Evolutionary conservation across 2,888 invertebrate species (phyloP), one percentile per base, ranked within the genome.

Genomic region (Apeira syringaria): DNA sequence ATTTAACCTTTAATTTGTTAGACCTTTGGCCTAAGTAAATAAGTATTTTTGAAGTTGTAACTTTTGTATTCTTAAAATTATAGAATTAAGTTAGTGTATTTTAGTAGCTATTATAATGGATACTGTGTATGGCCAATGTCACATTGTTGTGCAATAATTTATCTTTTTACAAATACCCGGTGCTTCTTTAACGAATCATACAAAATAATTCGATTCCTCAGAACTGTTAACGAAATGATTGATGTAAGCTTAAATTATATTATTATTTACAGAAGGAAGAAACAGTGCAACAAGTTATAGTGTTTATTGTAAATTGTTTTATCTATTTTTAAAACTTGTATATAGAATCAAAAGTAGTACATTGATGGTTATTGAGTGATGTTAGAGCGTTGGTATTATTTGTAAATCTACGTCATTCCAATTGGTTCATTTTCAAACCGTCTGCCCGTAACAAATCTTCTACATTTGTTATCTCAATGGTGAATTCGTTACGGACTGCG

Each of bases 1-100:
- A 76, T 71, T 69, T 68, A 64, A 64, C 60, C 65, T 62, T 68
- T 63, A 72, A 61, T 57, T 56, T 63, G 54, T 72, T 64, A 71
- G 68, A 70, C 68, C 68, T 76, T 83, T 85, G 87, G 87, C 87
- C 87, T 88, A 87, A 84, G 75, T 78, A 74, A 77, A 74, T 70
- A 73, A 77, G 76, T 79, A 78, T 79, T 80, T 46, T 82, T 53
- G 53, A 58, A 64, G 55, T 55, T 60, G 40, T 49, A 57, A 43
- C 59, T 63, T 68, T 66, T 61, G 67, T 68, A 69, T 74, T 71
- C 49, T 64, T 75, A 71, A 64, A n/a, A 64, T 59, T 61, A 57
- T 50, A 46, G 40, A 61, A 53, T 56, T 61, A 59, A 51, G 59
- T 50, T 59, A 49, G 48, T 43, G 25, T 49, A 41, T 25, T 37